Conservation (phyloP, 2,888 invertebrate species). For the Apeira syringaria region DNA sequence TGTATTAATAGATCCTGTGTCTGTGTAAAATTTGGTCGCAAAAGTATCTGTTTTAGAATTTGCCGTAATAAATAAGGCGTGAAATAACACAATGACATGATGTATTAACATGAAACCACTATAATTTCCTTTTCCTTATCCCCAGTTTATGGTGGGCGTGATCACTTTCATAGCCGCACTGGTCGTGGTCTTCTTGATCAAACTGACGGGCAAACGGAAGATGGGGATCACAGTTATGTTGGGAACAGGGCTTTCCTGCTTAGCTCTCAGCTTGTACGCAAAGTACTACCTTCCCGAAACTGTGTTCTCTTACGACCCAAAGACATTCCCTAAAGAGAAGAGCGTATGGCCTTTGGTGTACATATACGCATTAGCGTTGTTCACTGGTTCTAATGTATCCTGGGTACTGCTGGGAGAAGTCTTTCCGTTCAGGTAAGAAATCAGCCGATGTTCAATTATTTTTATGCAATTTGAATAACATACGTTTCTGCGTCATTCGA, state of each 20-base stretch:
- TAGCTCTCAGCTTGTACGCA: slow-evolving; percentile 67
- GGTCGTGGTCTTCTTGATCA: slow-evolving; percentile 59
- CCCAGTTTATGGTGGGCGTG: slow-evolving; percentile 66
- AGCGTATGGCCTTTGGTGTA: slow-evolving; percentile 59
- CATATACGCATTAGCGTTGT: slow-evolving; percentile 58
- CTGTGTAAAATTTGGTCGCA: no score
- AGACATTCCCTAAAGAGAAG: slow-evolving; percentile 55
- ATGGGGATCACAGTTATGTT: slow-evolving; percentile 63
- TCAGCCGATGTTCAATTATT: neutral
- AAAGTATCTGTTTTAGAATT: no score
- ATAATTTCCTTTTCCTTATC: neutral
- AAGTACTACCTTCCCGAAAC: slow-evolving; percentile 47
- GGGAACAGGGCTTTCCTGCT: slow-evolving; percentile 56
- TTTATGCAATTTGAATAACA: no score
- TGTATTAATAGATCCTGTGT: no score
- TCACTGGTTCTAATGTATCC: slow-evolving; percentile 66
- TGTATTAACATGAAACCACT: no score
- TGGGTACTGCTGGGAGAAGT: slow-evolving; percentile 83
- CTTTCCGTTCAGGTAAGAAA: slow-evolving; percentile 76
- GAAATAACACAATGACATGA: no score
- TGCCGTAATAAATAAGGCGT: no score
- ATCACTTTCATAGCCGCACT: slow-evolving; percentile 64
- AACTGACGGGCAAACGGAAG: slow-evolving; percentile 68
- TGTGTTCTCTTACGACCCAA: slow-evolving; percentile 62
- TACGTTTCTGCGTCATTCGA: no score